Percentiles rank a stretch among this genome's conserved stretches.
Conservation (phyloP, 2,797 vertebrate species). For the Eulemur albifrons region DNA sequence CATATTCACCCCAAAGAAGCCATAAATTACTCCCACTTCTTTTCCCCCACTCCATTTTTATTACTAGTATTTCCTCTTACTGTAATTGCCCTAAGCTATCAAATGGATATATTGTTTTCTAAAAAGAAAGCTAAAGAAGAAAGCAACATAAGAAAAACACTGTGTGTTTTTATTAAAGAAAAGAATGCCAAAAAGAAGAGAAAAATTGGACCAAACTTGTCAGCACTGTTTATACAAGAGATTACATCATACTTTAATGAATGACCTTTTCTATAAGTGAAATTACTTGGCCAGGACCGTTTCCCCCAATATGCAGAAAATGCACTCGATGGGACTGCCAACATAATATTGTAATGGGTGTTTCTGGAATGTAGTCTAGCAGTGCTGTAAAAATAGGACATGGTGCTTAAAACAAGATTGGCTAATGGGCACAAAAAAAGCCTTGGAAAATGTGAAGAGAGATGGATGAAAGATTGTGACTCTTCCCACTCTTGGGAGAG, state of each 20-base stretch:
- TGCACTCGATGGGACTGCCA: background rate
- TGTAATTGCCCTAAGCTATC: background rate
- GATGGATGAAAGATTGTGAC: background rate
- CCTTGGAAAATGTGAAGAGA: background rate
- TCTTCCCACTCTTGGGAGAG: background rate
- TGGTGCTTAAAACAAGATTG: background rate
- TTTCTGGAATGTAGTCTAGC: background rate
- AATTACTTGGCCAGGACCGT: constrained; percentile 28
- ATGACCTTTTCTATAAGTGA: constrained; percentile 46
- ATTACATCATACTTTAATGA: constrained; percentile 32
- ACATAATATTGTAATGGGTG: background rate
- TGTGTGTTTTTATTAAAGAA: background rate
- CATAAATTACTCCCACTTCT: background rate
- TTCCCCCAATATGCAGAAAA: constrained; percentile 46
- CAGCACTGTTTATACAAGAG: constrained; percentile 9
- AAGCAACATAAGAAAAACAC: background rate
- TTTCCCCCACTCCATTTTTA: background rate
- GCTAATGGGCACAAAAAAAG: background rate
- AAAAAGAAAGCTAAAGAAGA: constrained; percentile 2
- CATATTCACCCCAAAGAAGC: background rate
- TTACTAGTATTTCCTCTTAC: background rate
- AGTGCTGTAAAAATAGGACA: background rate
- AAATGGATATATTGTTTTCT: background rate
- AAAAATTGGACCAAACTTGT: background rate
- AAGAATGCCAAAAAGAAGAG: background rate